phyloP scores from a whole-genome alignment of 2,797 vertebrate species.

The Eospalax fontanierii region DNA sequence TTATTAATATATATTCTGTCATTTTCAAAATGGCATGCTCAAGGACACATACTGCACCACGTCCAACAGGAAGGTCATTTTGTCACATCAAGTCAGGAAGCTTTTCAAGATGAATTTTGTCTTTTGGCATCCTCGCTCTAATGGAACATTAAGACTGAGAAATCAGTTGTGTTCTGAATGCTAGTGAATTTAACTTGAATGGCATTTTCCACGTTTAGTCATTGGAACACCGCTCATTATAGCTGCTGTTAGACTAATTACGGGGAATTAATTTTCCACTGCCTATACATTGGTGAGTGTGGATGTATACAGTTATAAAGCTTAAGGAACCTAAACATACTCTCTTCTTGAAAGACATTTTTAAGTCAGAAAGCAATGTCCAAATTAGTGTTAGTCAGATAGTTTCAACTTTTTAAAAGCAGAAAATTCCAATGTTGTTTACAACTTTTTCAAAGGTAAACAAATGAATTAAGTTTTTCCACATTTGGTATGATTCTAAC shows the following conservation, averaged over 20 bases:
- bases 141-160: not conserved
- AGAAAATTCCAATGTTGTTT: not conserved
- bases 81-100: not conserved
- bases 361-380: not conserved
- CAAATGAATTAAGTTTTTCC: not conserved
- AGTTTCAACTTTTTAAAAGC: constrained; percentile 42
- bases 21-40: not conserved
- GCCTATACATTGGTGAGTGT: not conserved
- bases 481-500: not conserved
- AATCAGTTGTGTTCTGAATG: not conserved
- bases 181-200: not conserved
- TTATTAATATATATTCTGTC: not conserved
- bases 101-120: not conserved
- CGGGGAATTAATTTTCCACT: not conserved
- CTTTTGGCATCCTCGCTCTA: not conserved
- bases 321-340: not conserved
- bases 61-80: not conserved
- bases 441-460: constrained; percentile 7
- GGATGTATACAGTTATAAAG: not conserved
- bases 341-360: not conserved
- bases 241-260: not conserved
- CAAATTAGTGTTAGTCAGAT: not conserved
- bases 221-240: not conserved
- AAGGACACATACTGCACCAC: not conserved
- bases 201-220: not conserved